A percentile compares a stretch with the other conserved stretches of the same genome.
These are phyloP conservation scores for Tipula helvola DNA, from an alignment of 2,888 invertebrate genomes.

Conservation along the genomic window DNA sequence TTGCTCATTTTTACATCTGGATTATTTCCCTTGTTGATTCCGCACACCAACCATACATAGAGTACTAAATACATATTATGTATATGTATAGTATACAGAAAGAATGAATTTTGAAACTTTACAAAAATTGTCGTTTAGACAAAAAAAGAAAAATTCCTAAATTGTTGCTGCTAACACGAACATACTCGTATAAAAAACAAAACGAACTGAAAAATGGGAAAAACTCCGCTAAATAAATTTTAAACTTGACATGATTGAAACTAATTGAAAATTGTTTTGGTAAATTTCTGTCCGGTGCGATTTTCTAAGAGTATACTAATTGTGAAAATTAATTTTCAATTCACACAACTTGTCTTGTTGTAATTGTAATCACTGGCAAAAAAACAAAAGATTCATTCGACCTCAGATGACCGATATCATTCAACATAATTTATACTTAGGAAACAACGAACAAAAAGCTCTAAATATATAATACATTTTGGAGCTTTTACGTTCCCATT, in stretches of 20 bases:
- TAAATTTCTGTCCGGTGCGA: background rate
- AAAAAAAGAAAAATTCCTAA: background rate
- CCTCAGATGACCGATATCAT: background rate
- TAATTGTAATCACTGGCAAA: background rate
- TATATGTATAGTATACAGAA: background rate
- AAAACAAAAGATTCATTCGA: background rate
- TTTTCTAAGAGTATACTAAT: background rate
- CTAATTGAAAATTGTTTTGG: background rate
- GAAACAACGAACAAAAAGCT: background rate
- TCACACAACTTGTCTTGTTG: background rate
- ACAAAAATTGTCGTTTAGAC: background rate
- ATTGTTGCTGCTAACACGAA: background rate
- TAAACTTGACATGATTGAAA: background rate
- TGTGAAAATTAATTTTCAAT: background rate
- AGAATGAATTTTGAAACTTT: background rate
- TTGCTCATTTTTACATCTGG: background rate
- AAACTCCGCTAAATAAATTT: background rate
- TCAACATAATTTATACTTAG: background rate
- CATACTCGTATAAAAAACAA: background rate
- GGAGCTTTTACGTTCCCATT: background rate
- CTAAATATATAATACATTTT: background rate
- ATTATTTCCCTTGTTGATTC: background rate
- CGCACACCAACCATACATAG: background rate
- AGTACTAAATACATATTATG: background rate
- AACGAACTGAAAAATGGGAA: background rate